Conservation (phyloP, 2,888 invertebrate species). For the Epirrhoe tristata region DNA sequence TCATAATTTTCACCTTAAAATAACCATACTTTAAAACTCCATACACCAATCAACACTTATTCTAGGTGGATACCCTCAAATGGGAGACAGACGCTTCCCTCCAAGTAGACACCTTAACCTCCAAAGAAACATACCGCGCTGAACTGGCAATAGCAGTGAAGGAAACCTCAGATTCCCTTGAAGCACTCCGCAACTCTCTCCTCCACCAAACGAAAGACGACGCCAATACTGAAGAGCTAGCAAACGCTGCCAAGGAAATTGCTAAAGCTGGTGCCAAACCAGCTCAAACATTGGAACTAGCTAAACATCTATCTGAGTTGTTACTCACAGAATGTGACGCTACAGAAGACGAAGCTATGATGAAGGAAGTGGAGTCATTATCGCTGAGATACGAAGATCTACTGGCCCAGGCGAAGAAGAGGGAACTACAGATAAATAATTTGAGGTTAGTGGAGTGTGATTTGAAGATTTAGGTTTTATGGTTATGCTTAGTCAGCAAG, state of each 20-base stretch:
- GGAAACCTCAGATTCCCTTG: conserved; percentile 89
- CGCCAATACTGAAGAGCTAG: conserved; percentile 86
- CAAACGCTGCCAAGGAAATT: conserved; percentile 88
- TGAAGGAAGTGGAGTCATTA: conserved; percentile 87
- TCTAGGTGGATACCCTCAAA: conserved; percentile 89
- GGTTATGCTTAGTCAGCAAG: background rate
- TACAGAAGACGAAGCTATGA: conserved; percentile 87
- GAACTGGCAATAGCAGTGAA: conserved; percentile 90
- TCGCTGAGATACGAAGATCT: conserved; percentile 89
- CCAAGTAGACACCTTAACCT: conserved; percentile 94
- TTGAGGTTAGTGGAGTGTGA: conserved; percentile 86
- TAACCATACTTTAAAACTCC: background rate
- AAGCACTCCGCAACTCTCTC: conserved; percentile 86
- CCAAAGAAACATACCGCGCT: conserved; percentile 92
- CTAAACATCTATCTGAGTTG: conserved; percentile 91
- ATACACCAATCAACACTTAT: background rate
- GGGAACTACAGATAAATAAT: conserved; percentile 91
- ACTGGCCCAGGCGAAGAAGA: conserved; percentile 88
- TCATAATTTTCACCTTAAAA: too few relatives aligned
- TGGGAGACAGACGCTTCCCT: conserved; percentile 92
- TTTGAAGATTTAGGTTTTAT: background rate
- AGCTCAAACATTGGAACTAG: conserved; percentile 92
- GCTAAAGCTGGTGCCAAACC: conserved; percentile 91
- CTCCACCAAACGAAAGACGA: conserved; percentile 67
- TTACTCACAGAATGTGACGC: conserved; percentile 91